Evolutionary conservation across 2,888 invertebrate species (phyloP).

Genomic region (Lissonota sp.): DNA sequence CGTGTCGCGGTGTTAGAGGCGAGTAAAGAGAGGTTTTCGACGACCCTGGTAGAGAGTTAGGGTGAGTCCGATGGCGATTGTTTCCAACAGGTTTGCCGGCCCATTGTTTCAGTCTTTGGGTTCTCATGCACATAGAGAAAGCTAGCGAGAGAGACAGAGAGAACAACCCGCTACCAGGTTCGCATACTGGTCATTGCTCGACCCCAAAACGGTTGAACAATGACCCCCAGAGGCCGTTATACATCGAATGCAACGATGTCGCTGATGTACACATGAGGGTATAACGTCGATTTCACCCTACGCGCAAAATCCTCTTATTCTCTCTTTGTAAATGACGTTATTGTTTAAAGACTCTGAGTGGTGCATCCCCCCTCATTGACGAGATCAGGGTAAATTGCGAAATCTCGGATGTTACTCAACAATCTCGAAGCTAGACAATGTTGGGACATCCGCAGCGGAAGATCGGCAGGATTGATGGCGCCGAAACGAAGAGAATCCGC

Average conservation of each 20-base stretch:
- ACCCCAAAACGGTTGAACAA: conserved; percentile 81
- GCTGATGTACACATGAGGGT: conserved; percentile 58
- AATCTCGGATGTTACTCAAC: not conserved
- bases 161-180: conserved; percentile 37
- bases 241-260: conserved; percentile 41
- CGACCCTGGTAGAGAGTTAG: conserved; percentile 31
- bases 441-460: not conserved
- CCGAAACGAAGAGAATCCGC: conserved; percentile 69
- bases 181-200: conserved; percentile 79
- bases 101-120: conserved; percentile 80
- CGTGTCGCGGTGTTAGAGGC: conserved; percentile 16
- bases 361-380: not conserved
- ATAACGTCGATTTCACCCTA: not conserved
- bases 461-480: conserved; percentile 25
- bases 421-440: not conserved
- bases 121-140: conserved; percentile 76
- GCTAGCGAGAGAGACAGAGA: conserved; percentile 33
- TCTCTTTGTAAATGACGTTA: not conserved
- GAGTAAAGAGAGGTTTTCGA: conserved; percentile 54
- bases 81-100: conserved; percentile 82
- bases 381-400: not conserved
- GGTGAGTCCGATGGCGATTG: conserved; percentile 75
- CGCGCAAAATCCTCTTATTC: not conserved
- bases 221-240: conserved; percentile 79
- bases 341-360: not conserved